These are phyloP conservation scores for Amphilophus citrinellus DNA, from an alignment of 2,113 vertebrate species.

Conservation along the genomic window DNA sequence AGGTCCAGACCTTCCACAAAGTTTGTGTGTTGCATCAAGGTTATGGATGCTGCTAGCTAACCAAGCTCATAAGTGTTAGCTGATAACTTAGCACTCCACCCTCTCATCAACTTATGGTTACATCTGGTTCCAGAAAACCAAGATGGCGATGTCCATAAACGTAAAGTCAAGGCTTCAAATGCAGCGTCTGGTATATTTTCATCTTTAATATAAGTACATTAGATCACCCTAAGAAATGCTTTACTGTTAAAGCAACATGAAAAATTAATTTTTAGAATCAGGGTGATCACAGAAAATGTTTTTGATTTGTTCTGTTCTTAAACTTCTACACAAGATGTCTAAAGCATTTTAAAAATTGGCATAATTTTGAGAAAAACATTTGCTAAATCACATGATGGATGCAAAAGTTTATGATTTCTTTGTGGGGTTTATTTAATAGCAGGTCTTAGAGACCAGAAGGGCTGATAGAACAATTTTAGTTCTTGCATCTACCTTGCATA, in stretches of 20 bases:
- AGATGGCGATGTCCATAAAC: neutral
- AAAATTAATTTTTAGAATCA: neutral
- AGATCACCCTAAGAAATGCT: neutral
- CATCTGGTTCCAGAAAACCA: neutral
- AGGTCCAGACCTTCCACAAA: neutral
- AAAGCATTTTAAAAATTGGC: neutral
- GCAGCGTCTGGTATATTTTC: neutral
- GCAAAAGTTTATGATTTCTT: too few species aligned
- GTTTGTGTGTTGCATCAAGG: neutral
- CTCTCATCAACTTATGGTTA: neutral
- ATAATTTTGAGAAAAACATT: neutral
- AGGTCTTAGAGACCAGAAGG: neutral
- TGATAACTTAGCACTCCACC: conserved; percentile 1
- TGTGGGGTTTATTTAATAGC: neutral
- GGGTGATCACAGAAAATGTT: too few species aligned
- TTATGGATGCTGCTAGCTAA: neutral
- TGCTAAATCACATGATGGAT: neutral
- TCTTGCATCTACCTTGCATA: neutral
- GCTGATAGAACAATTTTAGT: neutral
- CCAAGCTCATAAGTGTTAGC: neutral
- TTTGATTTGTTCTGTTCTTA: neutral
- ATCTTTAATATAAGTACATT: neutral
- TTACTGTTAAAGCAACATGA: neutral
- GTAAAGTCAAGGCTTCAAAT: neutral
- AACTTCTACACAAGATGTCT: neutral